Conservation (phyloP, 2,888 invertebrate genomes). For the Brachyptera risi region DNA sequence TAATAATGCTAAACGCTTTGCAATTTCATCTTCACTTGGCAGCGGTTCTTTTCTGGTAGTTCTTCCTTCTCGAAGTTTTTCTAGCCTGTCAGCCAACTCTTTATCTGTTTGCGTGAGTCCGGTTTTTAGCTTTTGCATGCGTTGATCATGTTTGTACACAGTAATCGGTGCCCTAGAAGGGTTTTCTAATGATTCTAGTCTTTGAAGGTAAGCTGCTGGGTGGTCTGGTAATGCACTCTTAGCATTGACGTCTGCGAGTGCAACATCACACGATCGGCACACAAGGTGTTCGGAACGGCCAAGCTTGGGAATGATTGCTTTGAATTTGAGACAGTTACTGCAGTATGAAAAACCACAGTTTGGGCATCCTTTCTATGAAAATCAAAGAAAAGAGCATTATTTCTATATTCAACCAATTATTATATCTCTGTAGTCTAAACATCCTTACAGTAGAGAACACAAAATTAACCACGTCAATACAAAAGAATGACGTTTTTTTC, state of each 20-base stretch:
- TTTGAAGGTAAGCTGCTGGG: constrained; percentile 39
- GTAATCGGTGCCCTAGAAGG: constrained; percentile 54
- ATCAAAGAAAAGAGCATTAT: constrained; percentile 28
- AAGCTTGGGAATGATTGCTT: constrained; percentile 59
- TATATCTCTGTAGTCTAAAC: too few relatives aligned
- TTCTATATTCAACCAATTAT: too few relatives aligned
- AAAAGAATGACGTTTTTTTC: too few relatives aligned
- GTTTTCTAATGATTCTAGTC: constrained; percentile 52
- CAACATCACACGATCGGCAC: constrained; percentile 53
- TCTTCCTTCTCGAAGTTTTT: constrained; percentile 60
- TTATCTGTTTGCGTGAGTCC: constrained; percentile 54
- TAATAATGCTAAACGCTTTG: constrained; percentile 60
- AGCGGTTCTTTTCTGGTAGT: constrained; percentile 41
- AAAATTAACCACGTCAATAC: not conserved
- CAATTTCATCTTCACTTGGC: constrained; percentile 61
- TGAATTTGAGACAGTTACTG: constrained; percentile 71
- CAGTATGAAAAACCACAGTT: constrained; percentile 82
- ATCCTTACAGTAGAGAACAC: not conserved
- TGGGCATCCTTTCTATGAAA: constrained; percentile 72
- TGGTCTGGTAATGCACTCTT: constrained; percentile 34
- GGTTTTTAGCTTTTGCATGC: constrained; percentile 43
- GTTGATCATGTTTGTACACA: constrained; percentile 47
- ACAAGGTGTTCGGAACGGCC: constrained; percentile 62
- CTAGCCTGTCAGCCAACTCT: constrained; percentile 61
- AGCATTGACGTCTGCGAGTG: constrained; percentile 37